Base-by-base conservation (phyloP, 2,797 vertebrate genomes). In the Harpagifer antarcticus region DNA sequence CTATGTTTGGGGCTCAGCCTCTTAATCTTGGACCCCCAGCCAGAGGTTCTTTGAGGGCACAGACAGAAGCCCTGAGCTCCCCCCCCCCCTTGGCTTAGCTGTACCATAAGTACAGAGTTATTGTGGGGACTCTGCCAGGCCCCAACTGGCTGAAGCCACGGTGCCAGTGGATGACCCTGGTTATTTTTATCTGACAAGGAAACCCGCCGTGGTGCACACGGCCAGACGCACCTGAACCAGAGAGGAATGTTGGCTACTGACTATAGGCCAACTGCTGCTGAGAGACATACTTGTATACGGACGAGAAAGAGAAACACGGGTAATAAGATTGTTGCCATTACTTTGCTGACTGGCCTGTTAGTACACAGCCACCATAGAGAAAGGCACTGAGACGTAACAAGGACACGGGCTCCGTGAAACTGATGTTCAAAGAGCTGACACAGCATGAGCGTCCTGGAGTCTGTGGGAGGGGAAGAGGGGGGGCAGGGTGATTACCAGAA, bases 131-230 rank as follows among this genome's bases (percentile, higher is more conserved):
- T 79, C 67, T 90, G 90, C 91, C 93, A 93, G 89, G 80, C 79
- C 84, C 88, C 76, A 80, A 74, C 76, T 84, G 86, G 83, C 84
- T 50, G 54, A 60, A 76, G 83, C 62, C 16, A 47, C 20, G 74
- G 83, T 90, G 91, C 91, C 92, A 91, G 89, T 88, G 88, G 86
- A 93, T 88, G 93, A 91, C 92, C 86, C 83, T 89, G 84, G 90
- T 91, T 95, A 94, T 95, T 92, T 95, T 94, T 94, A 94, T 92
- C 94, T 92, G 89, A 91, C 86, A 91, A 93, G 92, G 89, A 92
- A 94, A 93, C 90, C 87, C 87, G 81, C 82, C 81, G 78, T 59
- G 85, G 87, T 66, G 85, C 84, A 53, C 78, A 50, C 74, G 84
- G 83, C 87, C 83, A 83, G 89, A 85, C 33, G 73, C 85, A 54